Conservation (phyloP, 2,797 vertebrate species). For the Prunella strophiata region DNA sequence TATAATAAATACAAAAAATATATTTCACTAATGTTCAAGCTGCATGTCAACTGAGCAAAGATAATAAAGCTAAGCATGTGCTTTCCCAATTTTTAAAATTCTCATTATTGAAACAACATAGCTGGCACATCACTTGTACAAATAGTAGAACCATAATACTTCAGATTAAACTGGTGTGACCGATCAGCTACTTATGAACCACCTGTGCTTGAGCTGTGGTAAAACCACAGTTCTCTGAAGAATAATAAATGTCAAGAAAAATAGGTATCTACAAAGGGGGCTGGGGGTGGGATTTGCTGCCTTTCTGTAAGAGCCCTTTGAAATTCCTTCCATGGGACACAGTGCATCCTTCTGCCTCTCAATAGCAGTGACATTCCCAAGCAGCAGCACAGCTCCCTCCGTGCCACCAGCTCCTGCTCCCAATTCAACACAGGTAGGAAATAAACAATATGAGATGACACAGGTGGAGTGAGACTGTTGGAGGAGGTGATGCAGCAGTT, state of each 20-base stretch:
- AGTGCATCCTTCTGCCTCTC: neutral
- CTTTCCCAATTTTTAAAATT: neutral
- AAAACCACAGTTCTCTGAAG: neutral
- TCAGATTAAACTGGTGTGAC: neutral
- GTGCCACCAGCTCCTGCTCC: neutral
- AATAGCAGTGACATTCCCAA: rapidly evolving
- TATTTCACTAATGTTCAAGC: neutral
- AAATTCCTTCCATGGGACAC: neutral
- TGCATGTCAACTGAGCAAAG: neutral
- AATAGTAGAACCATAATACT: neutral
- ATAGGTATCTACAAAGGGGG: neutral
- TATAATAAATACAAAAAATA: neutral
- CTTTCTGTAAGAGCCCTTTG: neutral
- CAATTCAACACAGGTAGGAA: neutral
- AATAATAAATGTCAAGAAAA: neutral
- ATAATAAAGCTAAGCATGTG: neutral
- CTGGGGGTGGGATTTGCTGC: neutral
- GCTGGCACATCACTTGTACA: neutral
- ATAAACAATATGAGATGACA: neutral
- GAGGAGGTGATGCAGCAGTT: neutral
- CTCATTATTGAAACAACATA: neutral
- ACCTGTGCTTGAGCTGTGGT: neutral
- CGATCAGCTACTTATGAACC: neutral
- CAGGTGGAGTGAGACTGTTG: neutral
- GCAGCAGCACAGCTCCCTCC: neutral